Evolutionary conservation across 2,113 vertebrate genomes (phyloP), one percentile per base, ranked within the genome.

Genomic region (Pithys albifrons): DNA sequence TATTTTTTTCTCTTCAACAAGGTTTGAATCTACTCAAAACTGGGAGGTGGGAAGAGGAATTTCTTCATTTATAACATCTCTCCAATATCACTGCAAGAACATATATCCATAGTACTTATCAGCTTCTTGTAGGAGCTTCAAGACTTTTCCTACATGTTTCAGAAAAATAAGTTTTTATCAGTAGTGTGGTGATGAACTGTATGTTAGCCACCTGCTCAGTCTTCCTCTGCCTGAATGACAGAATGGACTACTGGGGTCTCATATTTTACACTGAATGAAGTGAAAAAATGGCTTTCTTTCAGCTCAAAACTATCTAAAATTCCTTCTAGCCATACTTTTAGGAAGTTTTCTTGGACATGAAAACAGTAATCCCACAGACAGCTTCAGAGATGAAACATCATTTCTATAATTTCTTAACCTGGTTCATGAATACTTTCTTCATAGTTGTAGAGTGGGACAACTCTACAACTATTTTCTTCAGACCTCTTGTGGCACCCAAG

Each of bases 181-280:
- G 33, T 46, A 61, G 18, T 3, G 1, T 72, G 25, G 9, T 3
- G 1, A 31, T 24, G 12, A 19, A 4, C 19, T 71, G 20, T 67
- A 15, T 58, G 27, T 69, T 64, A 74, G 17, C 20, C 72, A 23
- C 16, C 8, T 78, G 24, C 39, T 72, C 35, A 11, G 22, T 49
- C 25, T 88, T 65, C 37, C 18, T 72, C 16, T 78, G 12, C 39
- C 33, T 57, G 57, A 89, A 79, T 57, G 39, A 61, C 25, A 45
- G 23, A 64, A 29, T 0, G 1, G 13, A 25, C 14, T 24, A n/a
- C 11, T 25, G 12, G 4, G 13, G 4, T 24, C 29, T 20, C 27
- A 11, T 28, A 46, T 87, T 64, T 89, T 69, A 51, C 14, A 45
- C 7, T 17, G 35, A 85, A 89, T 31, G 74, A 48, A 37, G 8